Conservation (phyloP, 2,888 invertebrate genomes). For the Osmoderma eremita region DNA sequence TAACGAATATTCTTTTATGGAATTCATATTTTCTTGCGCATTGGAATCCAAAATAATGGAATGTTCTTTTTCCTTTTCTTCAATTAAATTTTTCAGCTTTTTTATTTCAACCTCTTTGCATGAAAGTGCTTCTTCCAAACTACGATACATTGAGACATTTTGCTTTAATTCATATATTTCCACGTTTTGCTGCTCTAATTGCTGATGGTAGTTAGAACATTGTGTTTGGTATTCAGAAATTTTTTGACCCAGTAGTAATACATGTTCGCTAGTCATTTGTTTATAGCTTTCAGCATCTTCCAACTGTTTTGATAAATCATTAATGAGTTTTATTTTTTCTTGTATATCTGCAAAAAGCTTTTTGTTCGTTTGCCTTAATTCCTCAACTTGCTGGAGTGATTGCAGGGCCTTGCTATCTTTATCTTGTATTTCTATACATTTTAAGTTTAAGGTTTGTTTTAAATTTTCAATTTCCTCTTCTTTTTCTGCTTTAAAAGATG, state of each 20-base stretch:
- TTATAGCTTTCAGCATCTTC: conserved; percentile 42
- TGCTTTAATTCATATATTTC: conserved; percentile 49
- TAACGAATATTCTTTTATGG: conserved; percentile 47
- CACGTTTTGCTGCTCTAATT: conserved; percentile 49
- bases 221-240: conserved; percentile 49
- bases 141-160: conserved; percentile 47
- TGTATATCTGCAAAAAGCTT: conserved; percentile 7
- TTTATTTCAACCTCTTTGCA: conserved; percentile 51
- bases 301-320: conserved; percentile 24
- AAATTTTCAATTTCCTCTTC: conserved; percentile 14
- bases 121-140: conserved; percentile 44
- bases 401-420: conserved; percentile 9
- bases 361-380: conserved; percentile 6
- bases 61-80: conserved; percentile 52
- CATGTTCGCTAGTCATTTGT: conserved; percentile 53
- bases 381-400: conserved; percentile 6
- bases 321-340: conserved; percentile 41
- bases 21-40: conserved; percentile 45
- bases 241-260: conserved; percentile 51
- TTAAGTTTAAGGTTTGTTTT: neutral
- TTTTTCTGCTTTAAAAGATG: neutral
- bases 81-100: conserved; percentile 46
- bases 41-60: conserved; percentile 46
- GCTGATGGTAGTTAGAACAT: conserved; percentile 43
- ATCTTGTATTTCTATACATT: conserved; percentile 4